Percentiles rank a stretch among this genome's conserved stretches.
These are phyloP conservation scores for Discoglossus pictus DNA, from an alignment of 2,797 vertebrate genomes.

Conservation along the genomic window DNA sequence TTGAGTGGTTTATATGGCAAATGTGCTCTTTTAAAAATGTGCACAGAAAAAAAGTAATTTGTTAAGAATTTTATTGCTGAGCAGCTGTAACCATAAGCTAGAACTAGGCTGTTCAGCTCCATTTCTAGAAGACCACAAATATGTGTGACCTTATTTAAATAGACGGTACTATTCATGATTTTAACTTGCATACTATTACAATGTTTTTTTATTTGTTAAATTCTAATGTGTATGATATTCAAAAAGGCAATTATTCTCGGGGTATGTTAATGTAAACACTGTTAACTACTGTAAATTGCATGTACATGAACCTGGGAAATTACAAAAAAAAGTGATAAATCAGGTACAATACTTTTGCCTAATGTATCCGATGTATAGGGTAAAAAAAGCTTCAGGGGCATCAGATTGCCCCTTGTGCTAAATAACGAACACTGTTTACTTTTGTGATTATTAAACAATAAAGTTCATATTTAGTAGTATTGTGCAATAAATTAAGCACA, in stretches of 20 bases:
- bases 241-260: slow-evolving; percentile 19
- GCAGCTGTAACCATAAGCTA: slow-evolving; percentile 48
- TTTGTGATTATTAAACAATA: no score
- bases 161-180: slow-evolving; percentile 46
- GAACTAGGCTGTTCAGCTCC: slow-evolving; percentile 43
- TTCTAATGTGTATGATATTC: slow-evolving; percentile 37
- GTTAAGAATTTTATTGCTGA: slow-evolving; percentile 50
- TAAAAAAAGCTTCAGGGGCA: no score
- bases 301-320: background rate
- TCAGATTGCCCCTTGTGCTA: no score
- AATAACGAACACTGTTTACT: no score
- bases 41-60: slow-evolving; percentile 48
- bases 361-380: no score
- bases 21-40: slow-evolving; percentile 43
- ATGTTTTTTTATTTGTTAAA: slow-evolving; percentile 43
- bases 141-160: slow-evolving; percentile 49
- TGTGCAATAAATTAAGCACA: no score
- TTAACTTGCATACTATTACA: slow-evolving; percentile 44
- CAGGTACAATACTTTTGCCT: no score
- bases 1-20: slow-evolving; percentile 38
- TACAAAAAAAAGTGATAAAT: no score
- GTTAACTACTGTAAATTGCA: slow-evolving; percentile 28
- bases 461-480: no score
- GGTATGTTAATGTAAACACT: slow-evolving; percentile 34
- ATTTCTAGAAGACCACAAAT: slow-evolving; percentile 49